Conservation (phyloP, 2,113 vertebrate genomes). For the Electrona antarctica region DNA sequence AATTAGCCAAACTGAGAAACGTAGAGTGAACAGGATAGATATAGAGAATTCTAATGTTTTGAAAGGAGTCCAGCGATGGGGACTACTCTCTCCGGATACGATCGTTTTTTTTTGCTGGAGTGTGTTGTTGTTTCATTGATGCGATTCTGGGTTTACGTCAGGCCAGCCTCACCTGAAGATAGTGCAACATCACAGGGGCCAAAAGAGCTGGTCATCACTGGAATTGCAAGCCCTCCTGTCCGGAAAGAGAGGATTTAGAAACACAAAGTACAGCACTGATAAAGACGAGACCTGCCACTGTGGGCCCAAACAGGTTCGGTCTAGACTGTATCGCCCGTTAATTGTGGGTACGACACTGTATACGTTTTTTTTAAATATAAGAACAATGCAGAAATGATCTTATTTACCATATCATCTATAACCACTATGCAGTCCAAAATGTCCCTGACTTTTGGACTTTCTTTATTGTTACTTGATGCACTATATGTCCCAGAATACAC, state of each 20-base stretch:
- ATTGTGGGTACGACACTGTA: too few relatives aligned
- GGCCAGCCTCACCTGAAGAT: neutral
- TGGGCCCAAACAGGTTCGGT: too few relatives aligned
- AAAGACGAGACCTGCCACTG: neutral
- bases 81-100: conserved; percentile 1
- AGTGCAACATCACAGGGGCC: neutral
- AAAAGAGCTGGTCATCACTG: conserved; percentile 16
- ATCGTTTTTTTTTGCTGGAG: neutral
- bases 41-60: conserved; percentile 7
- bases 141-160: neutral
- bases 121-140: neutral
- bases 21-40: neutral
- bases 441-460: neutral
- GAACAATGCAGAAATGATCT: conserved; percentile 10
- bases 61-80: conserved; percentile 13
- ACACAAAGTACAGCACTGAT: conserved; percentile 8
- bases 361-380: neutral
- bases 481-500: neutral
- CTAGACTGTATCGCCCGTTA: too few relatives aligned
- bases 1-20: conserved; percentile 48
- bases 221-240: conserved; percentile 19
- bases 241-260: neutral
- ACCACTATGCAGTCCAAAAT: conserved; percentile 33
- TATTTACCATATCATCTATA: conserved; percentile 9
- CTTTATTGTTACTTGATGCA: neutral